Evolutionary conservation across 2,888 invertebrate species (phyloP), one percentile per base, ranked within the genome.

Genomic region (Yponomeuta plumbellus): DNA sequence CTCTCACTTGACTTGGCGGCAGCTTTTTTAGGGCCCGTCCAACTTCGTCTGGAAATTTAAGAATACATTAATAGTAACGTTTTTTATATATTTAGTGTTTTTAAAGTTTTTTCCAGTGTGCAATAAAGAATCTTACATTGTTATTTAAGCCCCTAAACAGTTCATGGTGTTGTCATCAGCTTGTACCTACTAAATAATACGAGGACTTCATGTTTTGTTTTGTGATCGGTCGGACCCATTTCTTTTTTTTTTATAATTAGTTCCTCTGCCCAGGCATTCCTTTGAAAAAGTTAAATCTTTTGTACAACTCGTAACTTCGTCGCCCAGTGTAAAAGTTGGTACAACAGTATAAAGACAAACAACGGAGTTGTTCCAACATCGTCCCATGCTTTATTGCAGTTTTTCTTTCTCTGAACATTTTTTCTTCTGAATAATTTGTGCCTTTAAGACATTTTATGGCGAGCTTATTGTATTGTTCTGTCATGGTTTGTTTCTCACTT

Each of bases 1-100:
- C 64, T 68, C 64, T 64, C 68, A 72, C 70, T 74, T 72, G 71
- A 72, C 73, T 71, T 69, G 68, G 67, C 61, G 2, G 44, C 40
- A 23, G 56, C 64, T 61, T 67, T 59, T 52, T 52, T 52, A 52
- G 17, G 44, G 44, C 44, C 17, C 44, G 17, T 13, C 44, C 17
- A 52, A 52, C 17, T 52, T 52, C 44, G 17, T 17, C 44, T 52
- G 44, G 44, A 52, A 52, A 13, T 17, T 13, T 13, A 17, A 17
- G 17, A 52, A 52, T 52, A 8, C n/a, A n/a, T n/a, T n/a, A n/a
- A n/a, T n/a, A n/a, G n/a, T n/a, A n/a, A n/a, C n/a, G n/a, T n/a
- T n/a, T n/a, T n/a, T n/a, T n/a, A n/a, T n/a, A n/a, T n/a, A n/a
- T n/a, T n/a, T n/a, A n/a, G n/a, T 39, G 39, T 8, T 39, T 39